These are phyloP conservation scores for Tipula lateralis DNA, from an alignment of 2,888 invertebrate species.

Conservation along the genomic window DNA sequence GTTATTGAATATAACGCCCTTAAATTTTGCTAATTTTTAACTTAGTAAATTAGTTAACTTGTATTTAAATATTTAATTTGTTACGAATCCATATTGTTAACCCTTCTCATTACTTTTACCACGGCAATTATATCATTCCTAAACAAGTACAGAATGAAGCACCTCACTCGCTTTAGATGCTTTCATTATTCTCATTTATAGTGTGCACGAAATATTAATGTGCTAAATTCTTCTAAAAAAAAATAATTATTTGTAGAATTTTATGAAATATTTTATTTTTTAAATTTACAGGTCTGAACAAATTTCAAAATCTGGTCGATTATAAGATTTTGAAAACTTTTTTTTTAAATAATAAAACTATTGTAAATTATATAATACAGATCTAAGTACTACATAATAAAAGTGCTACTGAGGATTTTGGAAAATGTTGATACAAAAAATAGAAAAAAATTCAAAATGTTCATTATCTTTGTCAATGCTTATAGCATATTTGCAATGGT, in stretches of 20 bases:
- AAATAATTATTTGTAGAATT: background rate
- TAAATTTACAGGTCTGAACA: slow-evolving; percentile 11
- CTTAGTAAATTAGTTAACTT: too few relatives aligned
- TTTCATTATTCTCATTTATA: background rate
- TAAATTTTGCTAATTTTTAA: background rate
- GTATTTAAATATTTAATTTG: too few relatives aligned
- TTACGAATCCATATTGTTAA: too few relatives aligned
- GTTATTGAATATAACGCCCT: background rate
- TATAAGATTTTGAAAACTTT: background rate
- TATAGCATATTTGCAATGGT: slow-evolving; percentile 1
- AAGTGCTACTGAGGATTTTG: background rate
- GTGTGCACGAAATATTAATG: background rate
- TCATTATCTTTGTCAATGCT: background rate
- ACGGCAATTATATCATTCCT: too few relatives aligned
- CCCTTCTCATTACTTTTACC: too few relatives aligned
- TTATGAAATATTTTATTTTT: background rate
- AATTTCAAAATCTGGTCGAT: background rate
- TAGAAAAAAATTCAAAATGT: background rate
- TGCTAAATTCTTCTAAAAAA: background rate
- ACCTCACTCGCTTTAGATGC: background rate
- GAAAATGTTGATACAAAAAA: background rate
- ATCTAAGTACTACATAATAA: too few relatives aligned
- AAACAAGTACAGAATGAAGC: background rate
- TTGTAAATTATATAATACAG: too few relatives aligned
- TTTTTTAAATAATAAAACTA: too few relatives aligned